phyloP scores from a whole-genome alignment of 2,113 vertebrate species.

The Plestiodon gilberti region DNA sequence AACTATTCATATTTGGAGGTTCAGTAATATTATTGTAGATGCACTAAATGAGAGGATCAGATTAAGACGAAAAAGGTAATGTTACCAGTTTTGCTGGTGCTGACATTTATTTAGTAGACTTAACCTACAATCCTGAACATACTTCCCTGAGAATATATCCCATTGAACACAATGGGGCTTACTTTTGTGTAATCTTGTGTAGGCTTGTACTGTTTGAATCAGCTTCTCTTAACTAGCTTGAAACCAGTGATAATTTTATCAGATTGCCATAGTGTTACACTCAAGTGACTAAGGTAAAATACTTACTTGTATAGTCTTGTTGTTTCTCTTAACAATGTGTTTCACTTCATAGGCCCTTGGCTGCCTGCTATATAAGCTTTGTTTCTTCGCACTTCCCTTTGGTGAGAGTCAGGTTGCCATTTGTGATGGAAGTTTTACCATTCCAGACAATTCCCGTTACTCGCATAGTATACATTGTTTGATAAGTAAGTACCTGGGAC shows the following conservation, averaged over 20 bases:
- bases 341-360: conserved; percentile 88
- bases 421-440: conserved; percentile 93
- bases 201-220: not conserved
- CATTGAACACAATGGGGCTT: too few relatives aligned
- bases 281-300: not conserved
- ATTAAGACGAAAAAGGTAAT: not conserved
- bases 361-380: conserved; percentile 98
- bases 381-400: conserved; percentile 97
- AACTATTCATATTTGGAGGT: not conserved
- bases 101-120: not conserved
- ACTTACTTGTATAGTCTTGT: not conserved
- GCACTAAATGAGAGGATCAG: not conserved
- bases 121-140: too few relatives aligned
- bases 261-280: not conserved
- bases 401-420: conserved; percentile 99
- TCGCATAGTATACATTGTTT: conserved; percentile 90
- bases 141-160: too few relatives aligned
- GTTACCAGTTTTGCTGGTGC: not conserved
- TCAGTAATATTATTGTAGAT: not conserved
- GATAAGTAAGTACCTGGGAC: conserved; percentile 87
- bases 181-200: too few relatives aligned
- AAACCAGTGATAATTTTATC: not conserved
- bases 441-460: conserved; percentile 94
- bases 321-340: conserved; percentile 13
- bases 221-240: not conserved